Percentiles rank a stretch among this genome's conserved stretches.
These are phyloP conservation scores for Tachycineta bicolor DNA, from an alignment of 2,113 vertebrate species.

Conservation along the genomic window DNA sequence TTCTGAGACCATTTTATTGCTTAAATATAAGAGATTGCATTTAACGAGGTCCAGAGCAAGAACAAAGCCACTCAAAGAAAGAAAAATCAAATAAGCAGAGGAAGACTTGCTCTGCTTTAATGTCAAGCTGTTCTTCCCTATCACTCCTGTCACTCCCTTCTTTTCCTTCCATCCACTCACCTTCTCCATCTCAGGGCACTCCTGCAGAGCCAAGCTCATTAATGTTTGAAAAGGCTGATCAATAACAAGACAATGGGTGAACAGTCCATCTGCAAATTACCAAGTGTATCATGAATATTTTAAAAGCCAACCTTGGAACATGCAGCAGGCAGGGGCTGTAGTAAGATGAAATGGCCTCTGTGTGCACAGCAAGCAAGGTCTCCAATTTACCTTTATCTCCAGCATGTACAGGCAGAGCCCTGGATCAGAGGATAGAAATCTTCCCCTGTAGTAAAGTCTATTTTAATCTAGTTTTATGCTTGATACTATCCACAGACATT, in stretches of 20 bases:
- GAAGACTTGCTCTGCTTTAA: conserved; percentile 20
- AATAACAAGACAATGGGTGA: conserved; percentile 72
- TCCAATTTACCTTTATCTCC: background rate
- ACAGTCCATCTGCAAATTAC: conserved; percentile 78
- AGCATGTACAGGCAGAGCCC: background rate
- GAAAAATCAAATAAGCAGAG: conserved; percentile 42
- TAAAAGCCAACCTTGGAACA: conserved; percentile 57
- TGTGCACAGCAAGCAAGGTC: background rate
- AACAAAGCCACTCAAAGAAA: conserved; percentile 24
- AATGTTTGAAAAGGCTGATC: conserved; percentile 80
- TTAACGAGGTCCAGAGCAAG: conserved; percentile 58
- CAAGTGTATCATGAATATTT: conserved; percentile 77
- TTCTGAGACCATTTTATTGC: conserved; percentile 4
- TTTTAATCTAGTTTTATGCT: background rate
- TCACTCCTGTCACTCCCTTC: background rate
- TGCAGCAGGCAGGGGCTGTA: conserved; percentile 1
- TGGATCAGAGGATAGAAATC: background rate
- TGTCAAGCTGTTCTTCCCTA: background rate
- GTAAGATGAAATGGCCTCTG: conserved; percentile 1
- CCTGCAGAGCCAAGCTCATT: conserved; percentile 72
- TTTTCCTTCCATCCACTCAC: background rate
- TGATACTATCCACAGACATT: background rate
- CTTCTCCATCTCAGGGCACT: conserved; percentile 20
- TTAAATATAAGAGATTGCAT: background rate
- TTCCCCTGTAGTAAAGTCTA: background rate